Evolutionary conservation across 2,113 vertebrate species (phyloP), one percentile per base, ranked within the genome.

Genomic region (Cyprinodon tularosa): DNA sequence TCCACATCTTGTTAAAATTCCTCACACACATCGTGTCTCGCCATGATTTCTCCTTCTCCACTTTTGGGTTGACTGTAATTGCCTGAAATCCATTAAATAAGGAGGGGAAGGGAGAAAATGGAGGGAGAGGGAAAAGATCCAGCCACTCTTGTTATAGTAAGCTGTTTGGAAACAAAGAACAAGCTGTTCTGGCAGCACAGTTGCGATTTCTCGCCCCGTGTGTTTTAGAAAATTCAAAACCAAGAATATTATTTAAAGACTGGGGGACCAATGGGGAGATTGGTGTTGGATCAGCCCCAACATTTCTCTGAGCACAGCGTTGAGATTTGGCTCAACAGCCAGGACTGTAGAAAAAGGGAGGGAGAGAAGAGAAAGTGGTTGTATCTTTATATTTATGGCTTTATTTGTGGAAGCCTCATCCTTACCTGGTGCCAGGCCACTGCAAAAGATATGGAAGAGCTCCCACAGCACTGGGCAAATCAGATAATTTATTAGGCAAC

Each of bases 1-100:
- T 94, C 90, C 86, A 92, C 86, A 86, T 91, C 88, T 90, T 93
- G 88, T 94, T 92, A 91, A 91, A 91, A 89, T 91, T 91, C 90
- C 88, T 86, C 79, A 82, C 84, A 86, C 77, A 22, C 83, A 76
- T 66, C 39, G 57, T 12, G 15, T 79, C 89, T 84, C 80, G 48
- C 81, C 20, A 38, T 78, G 71, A 87, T 77, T 76, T 78, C 81
- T 82, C 85, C 88, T 83, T 73, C 81, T 84, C 68, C 70, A 76
- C 83, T 86, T 86, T 81, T 66, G 74, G 86, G 76, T 75, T 50
- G 72, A 87, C 90, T 90, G 81, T 91, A 91, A 92, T 93, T 92
- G 88, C 89, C 82, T 89, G 84, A 89, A 91, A 93, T 91, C 87
- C 88, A 90, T 93, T 92, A 87, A 90, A 88, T 88, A 88, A 84